Conservation (phyloP, 1,140 invertebrate genomes). For the Leguminivora glycinivorella region DNA sequence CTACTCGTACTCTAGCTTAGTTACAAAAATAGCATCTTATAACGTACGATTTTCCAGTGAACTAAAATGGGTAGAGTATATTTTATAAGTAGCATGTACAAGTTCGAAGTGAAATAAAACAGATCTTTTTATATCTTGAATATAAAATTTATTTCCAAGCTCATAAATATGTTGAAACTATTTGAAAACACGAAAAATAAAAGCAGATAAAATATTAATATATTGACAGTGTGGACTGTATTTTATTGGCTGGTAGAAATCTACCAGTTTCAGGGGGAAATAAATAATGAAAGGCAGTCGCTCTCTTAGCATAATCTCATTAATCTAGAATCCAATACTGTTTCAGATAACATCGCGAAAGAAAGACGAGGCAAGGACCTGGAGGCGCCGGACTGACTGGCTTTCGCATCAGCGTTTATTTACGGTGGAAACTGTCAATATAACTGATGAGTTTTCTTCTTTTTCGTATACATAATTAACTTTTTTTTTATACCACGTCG, state of each 20-base stretch:
- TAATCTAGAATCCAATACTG: constrained; percentile 25
- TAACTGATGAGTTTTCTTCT: background rate
- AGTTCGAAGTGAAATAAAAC: background rate
- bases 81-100: background rate
- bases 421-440: background rate
- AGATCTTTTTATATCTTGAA: background rate
- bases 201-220: background rate
- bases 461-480: background rate
- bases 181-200: background rate
- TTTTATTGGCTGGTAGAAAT: background rate
- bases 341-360: constrained; percentile 18
- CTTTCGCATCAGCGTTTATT: background rate
- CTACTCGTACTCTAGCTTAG: no score
- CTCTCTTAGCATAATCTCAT: constrained; percentile 21
- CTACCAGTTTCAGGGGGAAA: constrained; percentile 6
- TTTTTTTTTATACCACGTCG: background rate
- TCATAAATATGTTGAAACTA: background rate
- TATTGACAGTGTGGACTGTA: constrained; percentile 4
- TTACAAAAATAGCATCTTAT: background rate
- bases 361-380: constrained; percentile 25
- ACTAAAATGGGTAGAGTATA: background rate
- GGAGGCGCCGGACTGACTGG: constrained; percentile 10
- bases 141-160: background rate
- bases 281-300: constrained; percentile 14
- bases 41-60: background rate